These are phyloP conservation scores for Seira ritae DNA, from an alignment of 2,888 invertebrate species.

Conservation along the genomic window DNA sequence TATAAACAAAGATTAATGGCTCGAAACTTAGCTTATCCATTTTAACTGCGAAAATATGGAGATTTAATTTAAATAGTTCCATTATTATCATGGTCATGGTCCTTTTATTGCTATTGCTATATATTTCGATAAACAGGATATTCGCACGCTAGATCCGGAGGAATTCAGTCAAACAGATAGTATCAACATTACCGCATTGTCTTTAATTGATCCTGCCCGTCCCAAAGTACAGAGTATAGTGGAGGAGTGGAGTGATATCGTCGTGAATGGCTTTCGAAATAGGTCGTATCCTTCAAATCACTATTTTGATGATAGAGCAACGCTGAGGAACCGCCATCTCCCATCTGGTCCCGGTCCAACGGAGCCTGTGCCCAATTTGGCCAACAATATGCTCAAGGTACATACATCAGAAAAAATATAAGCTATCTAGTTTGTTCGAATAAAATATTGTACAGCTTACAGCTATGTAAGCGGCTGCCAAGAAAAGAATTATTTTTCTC, in stretches of 20 bases:
- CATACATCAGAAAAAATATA: constrained; percentile 7
- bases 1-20: constrained; percentile 58
- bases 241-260: constrained; percentile 81
- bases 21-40: constrained; percentile 57
- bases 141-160: constrained; percentile 93
- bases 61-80: constrained; percentile 34
- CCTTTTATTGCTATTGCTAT: too few species aligned
- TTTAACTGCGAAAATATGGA: constrained; percentile 56
- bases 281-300: constrained; percentile 39
- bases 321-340: constrained; percentile 44
- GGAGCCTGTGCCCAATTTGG: constrained; percentile 65
- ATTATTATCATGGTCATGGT: too few species aligned
- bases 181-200: constrained; percentile 95
- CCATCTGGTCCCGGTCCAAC: constrained; percentile 49
- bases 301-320: constrained; percentile 55
- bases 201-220: constrained; percentile 90
- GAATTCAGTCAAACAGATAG: constrained; percentile 93
- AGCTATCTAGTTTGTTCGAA: not conserved
- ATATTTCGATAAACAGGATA: constrained; percentile 82
- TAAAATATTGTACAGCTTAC: too few species aligned
- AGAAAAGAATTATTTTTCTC: too few species aligned
- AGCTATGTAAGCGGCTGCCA: too few species aligned
- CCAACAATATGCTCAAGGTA: constrained; percentile 69
- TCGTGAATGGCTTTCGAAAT: constrained; percentile 67
- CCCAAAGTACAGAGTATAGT: constrained; percentile 87